A percentile compares a stretch with the other conserved stretches of the same genome.
Evolutionary conservation across 2,888 invertebrate species (phyloP).

Genomic region (Matsumyia berberina): DNA sequence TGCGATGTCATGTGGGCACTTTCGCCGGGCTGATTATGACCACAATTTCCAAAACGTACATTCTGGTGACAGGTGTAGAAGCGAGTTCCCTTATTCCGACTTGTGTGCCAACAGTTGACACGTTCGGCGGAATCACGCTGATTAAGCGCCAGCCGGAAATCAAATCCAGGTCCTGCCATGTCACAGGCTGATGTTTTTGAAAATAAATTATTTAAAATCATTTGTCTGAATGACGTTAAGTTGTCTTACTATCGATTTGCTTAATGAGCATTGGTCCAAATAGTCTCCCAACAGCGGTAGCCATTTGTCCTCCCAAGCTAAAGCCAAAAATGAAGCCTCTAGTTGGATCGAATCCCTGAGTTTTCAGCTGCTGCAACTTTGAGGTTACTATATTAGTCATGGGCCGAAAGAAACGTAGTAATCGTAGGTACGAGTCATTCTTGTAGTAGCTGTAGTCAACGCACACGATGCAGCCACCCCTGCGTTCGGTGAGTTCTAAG

Average conservation of each 20-base stretch:
- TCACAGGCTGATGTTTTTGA: constrained; percentile 80
- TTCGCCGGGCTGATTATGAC: constrained; percentile 81
- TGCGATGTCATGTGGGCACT: constrained; percentile 78
- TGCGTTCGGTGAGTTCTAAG: constrained; percentile 81
- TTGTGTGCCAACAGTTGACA: constrained; percentile 83
- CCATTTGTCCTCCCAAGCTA: constrained; percentile 83
- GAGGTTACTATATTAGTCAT: constrained; percentile 79
- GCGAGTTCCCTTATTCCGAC: constrained; percentile 82
- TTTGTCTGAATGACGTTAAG: too few relatives aligned
- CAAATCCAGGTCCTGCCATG: constrained; percentile 84
- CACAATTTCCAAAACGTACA: constrained; percentile 82
- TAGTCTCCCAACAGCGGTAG: constrained; percentile 80
- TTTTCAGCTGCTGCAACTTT: constrained; percentile 78
- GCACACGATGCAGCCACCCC: constrained; percentile 83
- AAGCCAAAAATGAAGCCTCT: constrained; percentile 83
- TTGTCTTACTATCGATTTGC: constrained; percentile 82
- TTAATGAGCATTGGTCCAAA: constrained; percentile 79
- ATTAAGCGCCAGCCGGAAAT: constrained; percentile 79
- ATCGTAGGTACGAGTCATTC: constrained; percentile 80
- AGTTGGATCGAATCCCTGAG: constrained; percentile 80
- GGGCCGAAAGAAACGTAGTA: constrained; percentile 80
- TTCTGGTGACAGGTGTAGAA: constrained; percentile 82
- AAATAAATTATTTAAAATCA: background rate
- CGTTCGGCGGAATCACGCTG: constrained; percentile 81
- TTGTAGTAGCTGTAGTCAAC: constrained; percentile 82